Evolutionary conservation across 2,113 vertebrate species (phyloP), one percentile per base, ranked within the genome.

Genomic region (Dinomys branickii): DNA sequence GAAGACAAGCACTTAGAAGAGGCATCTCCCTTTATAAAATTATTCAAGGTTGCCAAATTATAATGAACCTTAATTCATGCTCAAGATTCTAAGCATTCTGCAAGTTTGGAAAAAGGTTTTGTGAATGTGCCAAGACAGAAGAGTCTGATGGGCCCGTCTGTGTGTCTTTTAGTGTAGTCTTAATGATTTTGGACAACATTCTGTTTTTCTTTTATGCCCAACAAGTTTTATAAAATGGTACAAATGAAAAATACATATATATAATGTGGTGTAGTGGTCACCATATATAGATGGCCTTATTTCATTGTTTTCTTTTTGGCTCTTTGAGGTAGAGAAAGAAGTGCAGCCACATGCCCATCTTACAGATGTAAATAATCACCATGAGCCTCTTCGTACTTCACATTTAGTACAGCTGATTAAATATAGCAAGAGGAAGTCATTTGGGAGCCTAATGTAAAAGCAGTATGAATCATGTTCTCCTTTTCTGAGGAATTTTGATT

Each of bases 71-170:
- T 71, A 82, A 80, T 59, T 90, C 58, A 67, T 54, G 56, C 5
- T 80, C 59, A 94, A 65, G 28, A 90, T 92, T 90, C 73, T 58
- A 30, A 96, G 69, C 38, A 19, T 89, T 87, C 50, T 82, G 87
- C 3, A 87, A 54, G 6, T n/a, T 69, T 94, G 65, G 47, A 50
- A 50, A 73, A 77, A 30, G 28, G 2, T 47, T 73, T 82, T 71
- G 69, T 94, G 41, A 91, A 84, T 73, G 52, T 90, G 52, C n/a
- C 24, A 7, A 75, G 78, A 86, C 20, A 50, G 26, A 59, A 58
- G 58, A 61, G 22, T 90, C 26, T 90, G 54, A 14, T 85, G 24
- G 0, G 50, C 35, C 24, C n/a, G 26, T 75, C 17, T 81, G 30
- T 56, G 35, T 81, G 56, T 80, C 13, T 63, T 80, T 10, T 77